Base-by-base conservation (phyloP, 2,113 vertebrate species). In the Cyprinodon tularosa region DNA sequence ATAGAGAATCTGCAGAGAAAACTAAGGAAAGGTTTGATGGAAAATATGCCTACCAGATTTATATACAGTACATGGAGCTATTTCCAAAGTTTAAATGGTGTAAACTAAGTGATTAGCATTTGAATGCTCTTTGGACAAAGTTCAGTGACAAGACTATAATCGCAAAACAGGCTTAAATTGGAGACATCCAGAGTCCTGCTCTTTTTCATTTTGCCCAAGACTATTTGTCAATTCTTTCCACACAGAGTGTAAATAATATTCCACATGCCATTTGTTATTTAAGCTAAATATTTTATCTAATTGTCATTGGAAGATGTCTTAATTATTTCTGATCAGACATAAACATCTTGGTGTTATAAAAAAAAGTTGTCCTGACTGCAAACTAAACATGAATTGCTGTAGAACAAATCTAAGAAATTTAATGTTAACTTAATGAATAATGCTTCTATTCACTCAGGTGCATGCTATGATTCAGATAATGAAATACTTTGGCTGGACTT, bases 401-500 rank as follows among this genome's bases (percentile, higher is more conserved):
- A n/a, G 14, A 57, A 57, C 4, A 29, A 29, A 29, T 29, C 29
- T 29, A 29, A 29, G 29, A 29, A 29, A 29, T 29, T 29, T 29
- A 29, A 29, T 29, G 29, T 29, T 29, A 29, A 29, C 29, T 29
- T 29, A 29, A 29, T 66, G 1, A 62, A 36, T 0, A n/a, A 72
- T 17, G 12, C 68, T 14, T 73, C 17, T 60, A 20, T 74, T 37
- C 15, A 72, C 13, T n/a, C 12, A 90, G 86, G 82, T 81, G 0
- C 40, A 29, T 20, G 87, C 84, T 62, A 75, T 89, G 65, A 83
- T 89, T 77, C 84, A 87, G 68, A 82, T 89, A 63, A 61, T 89
- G 1, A 86, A 79, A 45, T 85, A 57, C 22, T 73, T 79, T 12
- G 10, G 36, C 47, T 79, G 71, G 77, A 79, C 71, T 17, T 79